Conservation (phyloP, 2,797 vertebrate species). For the Gambusia yucatana region DNA sequence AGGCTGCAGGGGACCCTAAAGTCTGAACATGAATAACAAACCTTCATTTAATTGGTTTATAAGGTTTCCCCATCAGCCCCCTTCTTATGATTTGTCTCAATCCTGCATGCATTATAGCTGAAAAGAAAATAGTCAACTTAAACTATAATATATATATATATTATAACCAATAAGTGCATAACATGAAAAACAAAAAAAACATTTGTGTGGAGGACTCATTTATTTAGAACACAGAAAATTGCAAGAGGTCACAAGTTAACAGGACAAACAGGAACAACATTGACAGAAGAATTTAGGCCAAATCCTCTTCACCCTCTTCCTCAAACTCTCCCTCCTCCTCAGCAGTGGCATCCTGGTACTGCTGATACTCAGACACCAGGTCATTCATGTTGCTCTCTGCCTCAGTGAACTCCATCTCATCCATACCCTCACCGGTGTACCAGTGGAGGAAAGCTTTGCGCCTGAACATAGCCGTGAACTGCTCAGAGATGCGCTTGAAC, state of each 20-base stretch:
- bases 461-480: conserved; percentile 91
- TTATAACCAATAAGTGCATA: background rate
- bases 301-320: conserved; percentile 81
- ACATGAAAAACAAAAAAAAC: background rate
- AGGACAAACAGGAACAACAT: conserved; percentile 21
- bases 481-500: conserved; percentile 89
- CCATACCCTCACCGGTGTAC: conserved; percentile 88
- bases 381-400: conserved; percentile 89
- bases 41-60: background rate
- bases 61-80: too few species aligned
- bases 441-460: conserved; percentile 88
- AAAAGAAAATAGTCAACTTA: too few species aligned
- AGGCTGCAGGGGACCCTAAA: background rate
- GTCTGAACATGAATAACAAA: too few species aligned
- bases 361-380: conserved; percentile 87
- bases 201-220: conserved; percentile 44
- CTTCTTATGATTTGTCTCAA: too few species aligned
- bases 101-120: too few species aligned
- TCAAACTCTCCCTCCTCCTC: conserved; percentile 86
- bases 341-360: conserved; percentile 86
- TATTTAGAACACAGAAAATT: conserved; percentile 55
- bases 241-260: conserved; percentile 22
- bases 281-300: conserved; percentile 63
- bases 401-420: conserved; percentile 87
- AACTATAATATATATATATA: too few species aligned